These are phyloP conservation scores for Antheraea yamamai DNA, from an alignment of 2,888 invertebrate genomes.

Conservation along the genomic window DNA sequence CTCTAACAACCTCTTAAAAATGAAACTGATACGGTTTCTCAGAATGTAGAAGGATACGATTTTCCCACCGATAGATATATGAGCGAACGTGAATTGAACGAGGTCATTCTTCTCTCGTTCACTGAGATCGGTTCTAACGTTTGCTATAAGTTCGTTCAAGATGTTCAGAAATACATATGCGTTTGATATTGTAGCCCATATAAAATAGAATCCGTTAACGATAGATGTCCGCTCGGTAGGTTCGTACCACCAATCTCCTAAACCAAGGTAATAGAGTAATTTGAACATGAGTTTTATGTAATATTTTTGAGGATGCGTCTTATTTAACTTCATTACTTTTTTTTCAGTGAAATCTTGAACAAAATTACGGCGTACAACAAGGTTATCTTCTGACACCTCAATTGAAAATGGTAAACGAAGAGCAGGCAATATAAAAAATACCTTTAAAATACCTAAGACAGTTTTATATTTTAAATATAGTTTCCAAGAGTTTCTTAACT, in stretches of 20 bases:
- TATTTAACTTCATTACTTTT: not conserved
- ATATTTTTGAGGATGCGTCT: conserved; percentile 48
- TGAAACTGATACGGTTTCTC: conserved; percentile 39
- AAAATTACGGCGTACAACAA: not conserved
- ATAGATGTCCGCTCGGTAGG: conserved; percentile 27
- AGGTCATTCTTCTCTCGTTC: conserved; percentile 51
- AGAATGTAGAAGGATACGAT: conserved; percentile 44
- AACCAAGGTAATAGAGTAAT: conserved; percentile 45
- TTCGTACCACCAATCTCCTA: conserved; percentile 56
- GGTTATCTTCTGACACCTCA: not conserved
- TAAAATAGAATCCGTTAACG: conserved; percentile 35
- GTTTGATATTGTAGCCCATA: conserved; percentile 47
- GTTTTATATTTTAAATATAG: not conserved
- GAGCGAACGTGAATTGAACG: conserved; percentile 48
- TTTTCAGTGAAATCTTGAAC: not conserved
- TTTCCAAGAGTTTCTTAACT: not conserved
- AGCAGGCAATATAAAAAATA: not conserved
- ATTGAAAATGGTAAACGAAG: not conserved
- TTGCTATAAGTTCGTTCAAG: conserved; percentile 44
- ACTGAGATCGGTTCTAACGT: conserved; percentile 45
- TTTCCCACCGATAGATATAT: conserved; percentile 46
- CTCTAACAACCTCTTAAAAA: conserved; percentile 52
- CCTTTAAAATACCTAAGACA: not conserved
- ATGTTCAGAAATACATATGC: conserved; percentile 39
- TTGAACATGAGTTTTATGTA: conserved; percentile 47